A percentile compares a stretch with the other conserved stretches of the same genome.
Evolutionary conservation across 2,797 vertebrate genomes (phyloP).

Genomic region (Siniperca undulata): DNA sequence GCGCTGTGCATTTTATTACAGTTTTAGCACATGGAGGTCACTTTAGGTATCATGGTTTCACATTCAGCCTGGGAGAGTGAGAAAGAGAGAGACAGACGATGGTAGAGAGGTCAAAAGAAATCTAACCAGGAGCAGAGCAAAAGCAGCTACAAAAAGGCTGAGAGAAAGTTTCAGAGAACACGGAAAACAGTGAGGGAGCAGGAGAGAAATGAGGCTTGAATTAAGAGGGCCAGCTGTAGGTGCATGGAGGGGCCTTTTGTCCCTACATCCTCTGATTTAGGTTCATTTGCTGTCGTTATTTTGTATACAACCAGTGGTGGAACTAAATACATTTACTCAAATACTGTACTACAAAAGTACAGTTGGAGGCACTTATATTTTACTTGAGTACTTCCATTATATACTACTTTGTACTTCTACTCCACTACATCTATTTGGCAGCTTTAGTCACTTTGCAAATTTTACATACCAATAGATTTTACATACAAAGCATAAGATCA

Average conservation of each 20-base stretch:
- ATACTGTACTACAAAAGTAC: not conserved
- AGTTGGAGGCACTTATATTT: not conserved
- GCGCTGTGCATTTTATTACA: constrained; percentile 2
- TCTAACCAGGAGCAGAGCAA: not conserved
- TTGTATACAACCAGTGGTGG: not conserved
- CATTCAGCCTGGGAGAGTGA: constrained; percentile 10
- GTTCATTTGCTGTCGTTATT: not conserved
- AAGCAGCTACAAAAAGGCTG: not conserved
- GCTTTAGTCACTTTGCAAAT: not conserved
- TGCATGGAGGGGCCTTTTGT: not conserved
- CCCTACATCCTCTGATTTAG: not conserved
- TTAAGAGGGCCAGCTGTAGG: not conserved
- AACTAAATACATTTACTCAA: not conserved
- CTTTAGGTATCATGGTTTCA: constrained; percentile 10
- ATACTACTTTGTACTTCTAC: not conserved
- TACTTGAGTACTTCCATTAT: not conserved
- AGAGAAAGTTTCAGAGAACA: not conserved
- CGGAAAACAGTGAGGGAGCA: not conserved
- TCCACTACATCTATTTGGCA: not conserved
- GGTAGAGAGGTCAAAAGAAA: not conserved
- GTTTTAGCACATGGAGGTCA: constrained; percentile 37
- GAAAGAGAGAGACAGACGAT: not conserved
- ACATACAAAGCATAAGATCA: not conserved
- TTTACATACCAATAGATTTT: not conserved
- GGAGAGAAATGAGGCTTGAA: not conserved